A percentile compares a stretch with the other conserved stretches of the same genome.
Evolutionary conservation across 2,888 invertebrate genomes (phyloP).

Genomic region (Agonum fuliginosum): DNA sequence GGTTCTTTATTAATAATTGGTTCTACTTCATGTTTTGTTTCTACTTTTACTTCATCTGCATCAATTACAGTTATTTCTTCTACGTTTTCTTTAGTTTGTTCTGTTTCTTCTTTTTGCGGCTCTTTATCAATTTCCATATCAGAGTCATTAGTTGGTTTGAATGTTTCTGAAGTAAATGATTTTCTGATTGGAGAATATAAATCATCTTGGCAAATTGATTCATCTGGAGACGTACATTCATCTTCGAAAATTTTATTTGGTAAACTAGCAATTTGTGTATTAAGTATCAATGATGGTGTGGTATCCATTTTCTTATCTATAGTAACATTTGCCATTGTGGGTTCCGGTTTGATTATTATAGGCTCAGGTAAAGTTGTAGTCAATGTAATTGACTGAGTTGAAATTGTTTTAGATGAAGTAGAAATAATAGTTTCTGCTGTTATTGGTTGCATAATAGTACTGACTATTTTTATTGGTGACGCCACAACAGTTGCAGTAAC

Average conservation of each 20-base stretch:
- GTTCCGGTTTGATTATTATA: conserved; percentile 62
- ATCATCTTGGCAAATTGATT: conserved; percentile 72
- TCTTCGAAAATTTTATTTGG: conserved; percentile 83
- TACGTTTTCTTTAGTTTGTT: conserved; percentile 69
- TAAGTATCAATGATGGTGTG: conserved; percentile 73
- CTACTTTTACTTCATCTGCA: conserved; percentile 64
- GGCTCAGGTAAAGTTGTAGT: not conserved
- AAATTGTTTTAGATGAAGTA: conserved; percentile 8
- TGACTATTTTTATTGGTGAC: conserved; percentile 32
- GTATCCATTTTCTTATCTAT: conserved; percentile 74
- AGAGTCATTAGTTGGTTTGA: conserved; percentile 42
- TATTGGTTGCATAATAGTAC: conserved; percentile 17
- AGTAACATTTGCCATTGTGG: conserved; percentile 74
- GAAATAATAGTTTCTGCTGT: conserved; percentile 16
- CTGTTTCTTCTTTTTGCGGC: conserved; percentile 71
- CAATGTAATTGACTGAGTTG: not conserved
- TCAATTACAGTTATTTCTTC: conserved; percentile 59
- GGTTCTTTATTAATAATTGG: conserved; percentile 68
- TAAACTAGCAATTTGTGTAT: conserved; percentile 75
- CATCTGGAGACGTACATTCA: conserved; percentile 79
- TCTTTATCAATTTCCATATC: conserved; percentile 65
- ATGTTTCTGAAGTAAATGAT: conserved; percentile 46
- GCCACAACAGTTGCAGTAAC: conserved; percentile 13
- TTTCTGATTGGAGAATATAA: conserved; percentile 57
- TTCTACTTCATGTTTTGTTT: conserved; percentile 59